Evolutionary conservation across 2,113 vertebrate genomes (phyloP).

Genomic region (Phalacrocorax pelagicus): DNA sequence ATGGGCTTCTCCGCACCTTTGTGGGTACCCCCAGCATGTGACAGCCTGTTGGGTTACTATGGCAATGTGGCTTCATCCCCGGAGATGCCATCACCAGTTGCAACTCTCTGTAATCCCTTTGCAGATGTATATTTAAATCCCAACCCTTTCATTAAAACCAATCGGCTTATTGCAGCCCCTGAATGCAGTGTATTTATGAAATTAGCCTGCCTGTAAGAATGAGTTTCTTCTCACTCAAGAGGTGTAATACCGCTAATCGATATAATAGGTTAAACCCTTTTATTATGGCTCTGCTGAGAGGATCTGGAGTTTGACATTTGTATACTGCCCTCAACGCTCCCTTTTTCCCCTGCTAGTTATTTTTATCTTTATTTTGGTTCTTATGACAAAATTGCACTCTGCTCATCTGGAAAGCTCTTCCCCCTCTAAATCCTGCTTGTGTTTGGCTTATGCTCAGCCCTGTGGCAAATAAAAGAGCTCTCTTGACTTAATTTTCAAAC

Average conservation of each 20-base stretch:
- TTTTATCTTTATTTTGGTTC: conserved; percentile 27
- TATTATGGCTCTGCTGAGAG: neutral
- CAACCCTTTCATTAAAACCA: neutral
- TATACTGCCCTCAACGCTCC: fast-evolving
- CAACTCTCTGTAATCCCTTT: neutral
- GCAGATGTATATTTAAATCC: neutral
- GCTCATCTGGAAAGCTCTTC: neutral
- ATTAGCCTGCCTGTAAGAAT: neutral
- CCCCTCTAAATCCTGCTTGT: neutral
- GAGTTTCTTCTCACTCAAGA: neutral
- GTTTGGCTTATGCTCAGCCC: neutral
- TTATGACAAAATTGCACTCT: neutral
- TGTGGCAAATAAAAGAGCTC: neutral
- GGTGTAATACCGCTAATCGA: neutral
- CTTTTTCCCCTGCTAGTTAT: neutral
- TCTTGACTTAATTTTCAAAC: neutral
- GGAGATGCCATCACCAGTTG: neutral
- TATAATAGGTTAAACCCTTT: neutral
- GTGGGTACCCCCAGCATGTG: fast-evolving
- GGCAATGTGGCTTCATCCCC: neutral
- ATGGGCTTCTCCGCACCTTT: neutral
- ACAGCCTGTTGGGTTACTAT: neutral
- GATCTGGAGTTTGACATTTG: neutral
- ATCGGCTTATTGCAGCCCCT: neutral
- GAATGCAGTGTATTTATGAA: neutral